A percentile compares a stretch with the other conserved stretches of the same genome.
Conservation (phyloP, 2,113 vertebrate species). For the Pungitius pungitius region DNA sequence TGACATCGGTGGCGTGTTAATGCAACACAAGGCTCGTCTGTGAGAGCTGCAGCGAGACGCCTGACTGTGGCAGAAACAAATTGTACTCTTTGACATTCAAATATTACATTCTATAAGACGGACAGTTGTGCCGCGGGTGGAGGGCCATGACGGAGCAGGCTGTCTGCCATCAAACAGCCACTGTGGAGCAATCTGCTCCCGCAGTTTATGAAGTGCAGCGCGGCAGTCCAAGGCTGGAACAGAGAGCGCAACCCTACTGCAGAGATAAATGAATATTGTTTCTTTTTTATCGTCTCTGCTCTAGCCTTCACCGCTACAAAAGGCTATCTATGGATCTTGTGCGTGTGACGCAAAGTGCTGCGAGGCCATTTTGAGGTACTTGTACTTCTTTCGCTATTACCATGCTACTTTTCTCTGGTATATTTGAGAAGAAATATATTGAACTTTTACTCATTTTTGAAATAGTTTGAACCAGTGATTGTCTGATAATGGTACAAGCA, state of each 20-base stretch:
- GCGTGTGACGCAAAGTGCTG: neutral
- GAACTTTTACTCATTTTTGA: neutral
- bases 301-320: neutral
- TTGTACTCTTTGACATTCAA: constrained; percentile 22
- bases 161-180: constrained; percentile 8
- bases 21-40: neutral
- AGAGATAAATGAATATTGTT: neutral
- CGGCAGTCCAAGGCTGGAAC: neutral
- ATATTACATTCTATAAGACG: constrained; percentile 10
- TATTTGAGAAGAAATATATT: neutral
- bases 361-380: neutral
- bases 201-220: neutral
- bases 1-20: neutral
- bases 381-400: neutral
- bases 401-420: neutral
- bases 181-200: neutral
- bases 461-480: neutral
- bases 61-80: constrained; percentile 7
- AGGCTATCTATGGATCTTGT: neutral
- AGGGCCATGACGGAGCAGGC: constrained; percentile 11
- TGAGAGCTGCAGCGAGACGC: neutral
- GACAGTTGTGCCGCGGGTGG: constrained; percentile 7
- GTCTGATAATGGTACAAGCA: neutral
- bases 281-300: neutral
- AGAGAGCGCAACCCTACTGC: neutral